These are phyloP conservation scores for Eulithis testata DNA, from an alignment of 2,888 invertebrate species.

Conservation along the genomic window DNA sequence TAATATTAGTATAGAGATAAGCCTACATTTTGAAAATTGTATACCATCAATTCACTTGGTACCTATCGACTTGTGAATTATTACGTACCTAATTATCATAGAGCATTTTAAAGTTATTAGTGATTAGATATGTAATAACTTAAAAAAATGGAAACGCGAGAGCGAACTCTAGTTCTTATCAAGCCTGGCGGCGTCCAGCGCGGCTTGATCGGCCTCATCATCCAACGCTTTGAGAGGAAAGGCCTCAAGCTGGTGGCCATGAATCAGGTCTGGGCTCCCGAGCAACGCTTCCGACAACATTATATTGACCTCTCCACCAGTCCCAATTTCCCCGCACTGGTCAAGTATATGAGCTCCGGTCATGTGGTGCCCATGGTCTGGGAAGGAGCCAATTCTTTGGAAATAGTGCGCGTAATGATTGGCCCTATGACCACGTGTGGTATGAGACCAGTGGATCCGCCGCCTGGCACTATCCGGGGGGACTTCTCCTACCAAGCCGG, in stretches of 20 bases:
- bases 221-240: constrained; percentile 8
- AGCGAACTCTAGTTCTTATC: constrained; percentile 2
- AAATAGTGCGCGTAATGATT: not conserved
- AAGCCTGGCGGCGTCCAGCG: constrained; percentile 6
- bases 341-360: constrained; percentile 5
- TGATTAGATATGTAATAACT: too few species aligned
- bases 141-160: not conserved
- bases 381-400: constrained; percentile 1
- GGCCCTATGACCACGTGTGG: not conserved
- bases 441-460: not conserved
- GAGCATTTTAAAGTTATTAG: too few species aligned
- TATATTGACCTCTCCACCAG: not conserved
- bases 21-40: too few species aligned
- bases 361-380: constrained; percentile 10
- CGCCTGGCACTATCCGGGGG: constrained; percentile 3
- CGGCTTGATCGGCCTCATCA: constrained; percentile 7
- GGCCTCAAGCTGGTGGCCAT: not conserved
- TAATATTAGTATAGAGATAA: too few species aligned
- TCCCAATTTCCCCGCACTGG: not conserved
- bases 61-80: too few species aligned
- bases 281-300: constrained; percentile 6
- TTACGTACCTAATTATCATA: too few species aligned
- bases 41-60: too few species aligned
- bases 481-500: not conserved
- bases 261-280: constrained; percentile 1